Base-by-base conservation (phyloP, 2,888 invertebrate genomes). In the Bellardia pandia region DNA sequence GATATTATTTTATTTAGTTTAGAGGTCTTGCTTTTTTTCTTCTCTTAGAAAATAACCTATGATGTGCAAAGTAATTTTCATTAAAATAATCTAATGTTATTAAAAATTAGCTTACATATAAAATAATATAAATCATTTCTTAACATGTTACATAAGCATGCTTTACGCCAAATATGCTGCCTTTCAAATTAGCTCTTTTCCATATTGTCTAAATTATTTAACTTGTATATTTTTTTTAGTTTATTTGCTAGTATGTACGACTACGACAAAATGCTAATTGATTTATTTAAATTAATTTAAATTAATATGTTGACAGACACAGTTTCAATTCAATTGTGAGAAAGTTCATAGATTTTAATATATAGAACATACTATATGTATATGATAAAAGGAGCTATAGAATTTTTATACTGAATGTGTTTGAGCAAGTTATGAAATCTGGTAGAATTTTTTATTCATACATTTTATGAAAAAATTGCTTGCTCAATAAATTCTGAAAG, bases 281-380 rank as follows among this genome's bases (percentile, higher is more conserved):
- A 85, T 69, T 79, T 75, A 62, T 79, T 69, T 85, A 79, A 72
- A 80, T 72, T 72, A 56, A 79, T 53, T 53, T 80, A 64, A 85
- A 79, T 85, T 75, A 75, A 69, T 85, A 51, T 85, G 69, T 79
- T 85, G 85, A 79, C 79, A 75, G 62, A 14, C 60, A 79, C 14
- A 79, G 37, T 45, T 69, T 40, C 37, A 40, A 42, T 42, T 68
- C 16, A 56, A 74, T 81, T 66, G 66, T 81, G 81, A 74, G 74
- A 81, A 66, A 58, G 78, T 45, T 51, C n/a, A 51, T 23, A 76
- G 9, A 51, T 33, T 23, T 7, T 6, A 62, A 13, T 40, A 30
- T 14, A 42, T 13, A n/a, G 37, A 3, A 37, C 37, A 37, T 37
- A 58, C 33, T n/a, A 33, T 9, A 33, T 11, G 23, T 51, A 6